A percentile compares a stretch with the other conserved stretches of the same genome.
Evolutionary conservation across 2,888 invertebrate genomes (phyloP).

Genomic region (Andrena bicolor): DNA sequence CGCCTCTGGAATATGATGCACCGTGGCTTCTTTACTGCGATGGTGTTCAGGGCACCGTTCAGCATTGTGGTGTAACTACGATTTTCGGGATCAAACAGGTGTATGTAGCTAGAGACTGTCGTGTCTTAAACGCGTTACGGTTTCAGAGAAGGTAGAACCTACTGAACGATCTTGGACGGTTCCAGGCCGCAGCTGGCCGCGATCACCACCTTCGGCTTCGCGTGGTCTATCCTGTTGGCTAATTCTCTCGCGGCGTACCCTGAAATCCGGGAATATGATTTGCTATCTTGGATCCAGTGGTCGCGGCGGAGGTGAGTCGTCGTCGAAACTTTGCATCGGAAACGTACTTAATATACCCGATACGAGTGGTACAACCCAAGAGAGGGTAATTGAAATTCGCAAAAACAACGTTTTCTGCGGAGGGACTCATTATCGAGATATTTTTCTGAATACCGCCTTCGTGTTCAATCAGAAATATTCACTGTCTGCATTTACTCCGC

Average conservation of each 20-base stretch:
- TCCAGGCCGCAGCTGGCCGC: conserved; percentile 97
- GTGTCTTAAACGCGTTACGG: too few relatives aligned
- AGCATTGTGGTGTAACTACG: conserved; percentile 91
- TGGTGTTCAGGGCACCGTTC: conserved; percentile 91
- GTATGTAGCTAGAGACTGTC: neutral
- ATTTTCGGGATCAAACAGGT: neutral
- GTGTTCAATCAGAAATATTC: too few relatives aligned
- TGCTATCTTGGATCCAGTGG: neutral
- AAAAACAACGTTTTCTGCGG: too few relatives aligned
- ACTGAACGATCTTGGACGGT: conserved; percentile 93
- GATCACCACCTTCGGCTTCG: conserved; percentile 94
- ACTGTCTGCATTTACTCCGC: too few relatives aligned
- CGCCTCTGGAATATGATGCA: conserved; percentile 94
- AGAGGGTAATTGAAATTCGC: too few relatives aligned
- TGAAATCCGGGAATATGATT: conserved; percentile 77
- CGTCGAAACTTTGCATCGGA: too few relatives aligned
- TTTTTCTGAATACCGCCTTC: too few relatives aligned
- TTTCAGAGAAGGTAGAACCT: conserved; percentile 57
- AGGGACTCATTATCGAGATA: too few relatives aligned
- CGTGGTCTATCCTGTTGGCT: conserved; percentile 94
- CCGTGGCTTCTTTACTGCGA: conserved; percentile 90
- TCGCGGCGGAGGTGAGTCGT: too few relatives aligned
- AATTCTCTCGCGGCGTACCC: conserved; percentile 96
- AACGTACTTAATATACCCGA: too few relatives aligned
- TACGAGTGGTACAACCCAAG: too few relatives aligned